Evolutionary conservation across 2,888 invertebrate genomes (phyloP).

Genomic region (Leuctra nigra): DNA sequence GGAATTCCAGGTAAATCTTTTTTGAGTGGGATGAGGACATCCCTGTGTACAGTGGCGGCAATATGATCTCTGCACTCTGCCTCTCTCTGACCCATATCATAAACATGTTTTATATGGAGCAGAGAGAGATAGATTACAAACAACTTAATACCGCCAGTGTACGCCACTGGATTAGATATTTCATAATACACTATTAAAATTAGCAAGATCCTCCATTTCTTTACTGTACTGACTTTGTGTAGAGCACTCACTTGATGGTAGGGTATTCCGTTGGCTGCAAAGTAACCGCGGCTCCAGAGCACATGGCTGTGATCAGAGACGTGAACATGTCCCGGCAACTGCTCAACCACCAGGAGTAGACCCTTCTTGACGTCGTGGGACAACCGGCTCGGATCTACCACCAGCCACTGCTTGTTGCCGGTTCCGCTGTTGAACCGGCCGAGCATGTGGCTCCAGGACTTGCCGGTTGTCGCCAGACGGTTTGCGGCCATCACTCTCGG

Average conservation of each 20-base stretch:
- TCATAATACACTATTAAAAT: too few relatives aligned
- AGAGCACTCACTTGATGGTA: slow-evolving; percentile 43
- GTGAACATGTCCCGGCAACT: slow-evolving; percentile 59
- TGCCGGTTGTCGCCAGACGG: slow-evolving; percentile 63
- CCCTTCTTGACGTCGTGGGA: slow-evolving; percentile 33
- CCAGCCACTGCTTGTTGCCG: slow-evolving; percentile 83
- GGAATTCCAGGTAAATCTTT: too few relatives aligned
- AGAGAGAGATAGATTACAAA: too few relatives aligned
- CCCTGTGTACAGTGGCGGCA: too few relatives aligned
- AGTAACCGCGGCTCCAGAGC: slow-evolving; percentile 57
- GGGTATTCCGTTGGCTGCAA: slow-evolving; percentile 58
- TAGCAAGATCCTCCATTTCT: too few relatives aligned
- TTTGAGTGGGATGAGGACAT: too few relatives aligned
- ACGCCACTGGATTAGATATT: too few relatives aligned
- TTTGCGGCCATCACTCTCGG: slow-evolving; percentile 78
- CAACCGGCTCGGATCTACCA: slow-evolving; percentile 64
- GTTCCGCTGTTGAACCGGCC: slow-evolving; percentile 68
- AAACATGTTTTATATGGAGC: too few relatives aligned
- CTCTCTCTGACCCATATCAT: too few relatives aligned
- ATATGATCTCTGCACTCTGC: too few relatives aligned
- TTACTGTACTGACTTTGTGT: background rate
- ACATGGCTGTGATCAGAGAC: slow-evolving; percentile 60
- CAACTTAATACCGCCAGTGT: too few relatives aligned
- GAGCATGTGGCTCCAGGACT: slow-evolving; percentile 66
- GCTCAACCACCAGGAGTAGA: slow-evolving; percentile 67